Evolutionary conservation across 1,140 invertebrate species (phyloP), one percentile per base, ranked within the genome.

Genomic region (Drosophila nannoptera): DNA sequence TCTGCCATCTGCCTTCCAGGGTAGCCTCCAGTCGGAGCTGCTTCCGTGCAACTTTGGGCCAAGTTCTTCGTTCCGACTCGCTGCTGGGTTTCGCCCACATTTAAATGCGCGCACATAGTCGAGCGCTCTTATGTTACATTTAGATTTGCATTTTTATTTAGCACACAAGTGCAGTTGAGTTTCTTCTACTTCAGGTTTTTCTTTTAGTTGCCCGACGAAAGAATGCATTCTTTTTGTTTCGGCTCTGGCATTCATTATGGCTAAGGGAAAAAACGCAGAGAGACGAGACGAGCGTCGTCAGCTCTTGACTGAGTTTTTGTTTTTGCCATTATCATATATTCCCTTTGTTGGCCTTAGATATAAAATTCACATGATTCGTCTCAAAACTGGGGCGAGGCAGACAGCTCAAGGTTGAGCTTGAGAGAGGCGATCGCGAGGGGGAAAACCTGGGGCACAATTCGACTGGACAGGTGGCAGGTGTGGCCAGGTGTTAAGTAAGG

Each of bases 81-180:
- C 14, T 43, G 40, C 38, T 59, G 49, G 66, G 49, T 40, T 72
- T 58, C 36, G 53, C 46, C 53, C 42, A 32, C 8, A 60, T 40
- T 12, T 40, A 22, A 22, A 54, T 40, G 40, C 2, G 40, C 16
- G 11, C 16, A 31, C 16, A 52, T 35, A 52, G 46, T 42, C 22
- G 12, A 55, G 22, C 40, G 63, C 56, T 62, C 70, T 84, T 76
- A 65, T 59, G 73, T 73, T 69, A 73, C 82, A 86, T 87, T 87
- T 82, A 86, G 81, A 81, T 87, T 87, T 87, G 82, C 81, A 87
- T 86, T 86, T 78, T 86, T 87, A 77, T 87, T 86, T 80, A 87
- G 80, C 80, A 69, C 73, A 71, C 80, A 84, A 80, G 80, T 84
- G 77, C 77, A 80, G 75, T 75, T 64, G 64, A 71, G 50, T 59